phyloP scores from a whole-genome alignment of 1,140 invertebrate species.

The Teleogryllus occipitalis region DNA sequence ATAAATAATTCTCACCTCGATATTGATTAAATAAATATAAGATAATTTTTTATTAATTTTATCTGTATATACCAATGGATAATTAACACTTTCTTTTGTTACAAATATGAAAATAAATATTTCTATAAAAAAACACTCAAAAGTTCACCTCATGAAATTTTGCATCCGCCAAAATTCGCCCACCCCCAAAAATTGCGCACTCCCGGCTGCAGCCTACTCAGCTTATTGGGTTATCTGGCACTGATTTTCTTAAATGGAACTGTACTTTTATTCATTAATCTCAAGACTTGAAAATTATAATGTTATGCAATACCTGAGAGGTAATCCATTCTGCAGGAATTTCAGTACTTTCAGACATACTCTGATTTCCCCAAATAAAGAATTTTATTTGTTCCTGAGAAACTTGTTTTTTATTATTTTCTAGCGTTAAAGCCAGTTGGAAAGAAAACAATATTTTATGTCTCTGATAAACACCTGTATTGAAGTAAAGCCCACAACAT shows the following conservation, averaged over 20 bases:
- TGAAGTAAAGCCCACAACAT: not conserved
- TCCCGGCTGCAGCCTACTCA: no score
- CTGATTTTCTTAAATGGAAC: not conserved
- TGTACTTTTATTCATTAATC: not conserved
- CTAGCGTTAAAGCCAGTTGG: slow-evolving; percentile 75
- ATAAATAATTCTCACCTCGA: no score
- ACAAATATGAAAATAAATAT: no score
- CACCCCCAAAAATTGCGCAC: no score
- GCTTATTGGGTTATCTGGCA: no score
- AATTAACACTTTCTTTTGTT: no score
- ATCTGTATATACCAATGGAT: no score
- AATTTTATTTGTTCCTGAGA: slow-evolving; percentile 72
- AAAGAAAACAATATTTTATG: slow-evolving; percentile 86
- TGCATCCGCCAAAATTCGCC: no score
- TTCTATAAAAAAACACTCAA: no score
- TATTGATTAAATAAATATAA: no score
- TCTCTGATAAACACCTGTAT: slow-evolving; percentile 71
- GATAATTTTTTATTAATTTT: no score
- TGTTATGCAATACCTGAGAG: slow-evolving; percentile 27
- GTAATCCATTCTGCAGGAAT: slow-evolving; percentile 66
- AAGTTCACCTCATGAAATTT: no score
- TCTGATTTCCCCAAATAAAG: slow-evolving; percentile 71
- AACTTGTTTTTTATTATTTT: slow-evolving; percentile 54
- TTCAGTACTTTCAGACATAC: not conserved
- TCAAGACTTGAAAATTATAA: not conserved